These are phyloP conservation scores for Crocallis elinguaria DNA, from an alignment of 2,888 invertebrate species.

Conservation along the genomic window DNA sequence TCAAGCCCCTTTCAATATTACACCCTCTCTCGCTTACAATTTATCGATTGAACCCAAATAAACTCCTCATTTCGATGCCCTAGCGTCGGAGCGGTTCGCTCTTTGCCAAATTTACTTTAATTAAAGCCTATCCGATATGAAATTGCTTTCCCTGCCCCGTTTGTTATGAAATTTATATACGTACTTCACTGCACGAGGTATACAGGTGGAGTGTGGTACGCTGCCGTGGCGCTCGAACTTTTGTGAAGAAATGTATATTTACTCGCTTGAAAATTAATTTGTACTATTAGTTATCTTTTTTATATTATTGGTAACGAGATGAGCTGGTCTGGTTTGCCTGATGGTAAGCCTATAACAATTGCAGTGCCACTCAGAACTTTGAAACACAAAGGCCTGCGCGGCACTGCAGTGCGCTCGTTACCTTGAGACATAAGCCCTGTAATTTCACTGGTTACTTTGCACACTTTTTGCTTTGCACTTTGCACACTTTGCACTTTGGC, in stretches of 20 bases:
- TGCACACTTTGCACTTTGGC: too few relatives aligned
- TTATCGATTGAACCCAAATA: conserved; percentile 18
- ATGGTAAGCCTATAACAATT: too few relatives aligned
- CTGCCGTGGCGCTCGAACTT: not conserved
- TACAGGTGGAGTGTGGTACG: not conserved
- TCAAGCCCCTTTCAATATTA: not conserved
- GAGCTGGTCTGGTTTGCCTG: too few relatives aligned
- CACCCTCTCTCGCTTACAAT: conserved; percentile 7
- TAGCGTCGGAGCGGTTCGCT: not conserved
- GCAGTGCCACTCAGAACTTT: too few relatives aligned
- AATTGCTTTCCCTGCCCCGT: conserved; percentile 11
- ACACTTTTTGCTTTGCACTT: too few relatives aligned
- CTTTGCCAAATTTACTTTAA: conserved; percentile 22
- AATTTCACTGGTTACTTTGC: too few relatives aligned
- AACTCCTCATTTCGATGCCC: conserved; percentile 10
- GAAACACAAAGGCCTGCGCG: too few relatives aligned
- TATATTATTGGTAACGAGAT: too few relatives aligned
- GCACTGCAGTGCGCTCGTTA: too few relatives aligned
- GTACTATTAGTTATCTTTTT: too few relatives aligned
- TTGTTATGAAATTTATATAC: conserved; percentile 5
- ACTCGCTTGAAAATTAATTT: too few relatives aligned
- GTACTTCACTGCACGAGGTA: not conserved
- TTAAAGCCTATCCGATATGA: conserved; percentile 24
- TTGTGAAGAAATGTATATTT: not conserved
- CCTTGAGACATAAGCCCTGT: too few relatives aligned